Conservation (phyloP, 2,113 vertebrate genomes). For the Antigone vipio region DNA sequence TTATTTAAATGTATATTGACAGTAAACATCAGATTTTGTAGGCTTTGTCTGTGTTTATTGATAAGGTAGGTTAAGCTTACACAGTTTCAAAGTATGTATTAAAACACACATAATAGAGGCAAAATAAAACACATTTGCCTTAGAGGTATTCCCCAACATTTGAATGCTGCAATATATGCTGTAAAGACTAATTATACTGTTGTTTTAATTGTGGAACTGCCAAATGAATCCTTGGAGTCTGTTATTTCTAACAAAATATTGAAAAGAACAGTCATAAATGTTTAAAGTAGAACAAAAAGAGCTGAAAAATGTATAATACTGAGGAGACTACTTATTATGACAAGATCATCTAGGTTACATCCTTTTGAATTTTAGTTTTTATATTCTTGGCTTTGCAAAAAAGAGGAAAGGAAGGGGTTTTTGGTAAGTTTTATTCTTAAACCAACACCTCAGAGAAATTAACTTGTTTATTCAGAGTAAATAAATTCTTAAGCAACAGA, state of each 20-base stretch:
- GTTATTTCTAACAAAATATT: neutral
- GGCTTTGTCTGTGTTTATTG: neutral
- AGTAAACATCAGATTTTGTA: neutral
- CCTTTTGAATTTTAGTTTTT: neutral
- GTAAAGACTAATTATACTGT: neutral
- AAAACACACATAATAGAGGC: neutral
- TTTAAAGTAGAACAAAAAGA: neutral
- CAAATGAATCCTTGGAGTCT: neutral
- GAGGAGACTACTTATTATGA: neutral
- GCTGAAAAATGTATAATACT: neutral
- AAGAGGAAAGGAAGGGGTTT: neutral
- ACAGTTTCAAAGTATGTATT: neutral
- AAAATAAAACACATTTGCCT: neutral
- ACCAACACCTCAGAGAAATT: neutral
- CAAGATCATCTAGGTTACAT: neutral
- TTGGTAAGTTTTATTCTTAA: neutral
- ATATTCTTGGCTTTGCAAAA: neutral
- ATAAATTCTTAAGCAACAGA: neutral
- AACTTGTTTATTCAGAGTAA: neutral
- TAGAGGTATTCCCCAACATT: neutral
- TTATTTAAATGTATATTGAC: neutral
- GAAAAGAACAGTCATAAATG: neutral
- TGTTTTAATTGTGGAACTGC: neutral
- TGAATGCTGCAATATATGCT: neutral
- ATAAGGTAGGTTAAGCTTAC: neutral